Conservation (phyloP, 1,140 invertebrate species). For the Drosophila grimshawi region DNA sequence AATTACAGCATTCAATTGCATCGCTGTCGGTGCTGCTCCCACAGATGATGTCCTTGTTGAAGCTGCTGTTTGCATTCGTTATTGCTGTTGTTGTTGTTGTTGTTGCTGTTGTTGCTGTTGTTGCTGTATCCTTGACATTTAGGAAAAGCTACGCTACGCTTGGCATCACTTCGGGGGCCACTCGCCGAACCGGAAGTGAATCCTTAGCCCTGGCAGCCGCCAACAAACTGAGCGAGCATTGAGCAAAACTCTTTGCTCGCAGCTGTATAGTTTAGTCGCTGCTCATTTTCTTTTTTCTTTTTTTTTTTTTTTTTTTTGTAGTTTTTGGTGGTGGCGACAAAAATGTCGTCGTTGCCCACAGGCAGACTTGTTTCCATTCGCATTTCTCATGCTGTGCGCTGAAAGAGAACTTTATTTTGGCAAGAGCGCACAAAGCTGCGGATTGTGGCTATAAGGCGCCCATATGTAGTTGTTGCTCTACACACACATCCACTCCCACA, state of each 20-base stretch:
- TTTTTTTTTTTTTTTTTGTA: too few relatives aligned
- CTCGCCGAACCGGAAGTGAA: constrained; percentile 56
- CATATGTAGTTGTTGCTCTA: constrained; percentile 1
- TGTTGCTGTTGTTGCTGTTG: constrained; percentile 16
- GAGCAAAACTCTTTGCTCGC: constrained; percentile 16
- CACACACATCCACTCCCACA: constrained; percentile 4
- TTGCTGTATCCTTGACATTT: constrained; percentile 77
- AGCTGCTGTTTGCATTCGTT: constrained; percentile 16
- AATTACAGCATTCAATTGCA: constrained; percentile 70
- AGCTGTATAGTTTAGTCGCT: constrained; percentile 15
- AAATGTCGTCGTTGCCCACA: constrained; percentile 5
- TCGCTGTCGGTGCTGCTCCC: constrained; percentile 17
- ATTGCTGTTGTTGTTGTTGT: constrained; percentile 17
- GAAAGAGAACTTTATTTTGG: constrained; percentile 39
- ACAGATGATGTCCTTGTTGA: constrained; percentile 17
- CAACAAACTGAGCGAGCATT: constrained; percentile 6
- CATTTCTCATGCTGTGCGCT: background rate
- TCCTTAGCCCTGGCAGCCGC: constrained; percentile 28
- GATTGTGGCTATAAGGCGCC: constrained; percentile 22
- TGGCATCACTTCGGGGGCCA: constrained; percentile 21
- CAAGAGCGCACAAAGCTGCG: constrained; percentile 33
- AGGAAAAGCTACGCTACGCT: constrained; percentile 46
- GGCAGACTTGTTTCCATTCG: constrained; percentile 7
- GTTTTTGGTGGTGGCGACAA: constrained; percentile 33
- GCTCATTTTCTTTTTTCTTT: background rate